Evolutionary conservation across 2,888 invertebrate species (phyloP), one percentile per base, ranked within the genome.

Genomic region (Callimorpha dominula): DNA sequence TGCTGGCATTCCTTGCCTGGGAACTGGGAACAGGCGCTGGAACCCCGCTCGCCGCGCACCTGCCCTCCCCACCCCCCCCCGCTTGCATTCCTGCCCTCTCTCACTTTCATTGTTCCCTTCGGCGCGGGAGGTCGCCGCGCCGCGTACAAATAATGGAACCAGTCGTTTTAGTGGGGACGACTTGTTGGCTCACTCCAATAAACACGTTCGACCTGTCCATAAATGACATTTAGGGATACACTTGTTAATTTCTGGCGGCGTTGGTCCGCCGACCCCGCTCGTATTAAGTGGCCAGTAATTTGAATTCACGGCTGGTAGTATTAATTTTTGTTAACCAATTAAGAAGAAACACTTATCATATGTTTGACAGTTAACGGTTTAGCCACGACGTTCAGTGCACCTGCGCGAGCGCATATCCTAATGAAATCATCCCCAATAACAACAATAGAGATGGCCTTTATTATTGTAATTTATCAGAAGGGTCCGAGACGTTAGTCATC

Each of bases 51-150:
- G 82, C 84, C 83, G 81, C 84, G 81, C 88, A 85, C 89, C 88
- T 85, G 85, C 88, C 87, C 81, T 86, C 80, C 83, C 78, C 83
- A 81, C 84, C 87, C 82, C 88, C 92, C 88, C 92, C 91, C 90
- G 89, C 88, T 80, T 89, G 89, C 94, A 94, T 94, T 95, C 95
- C 94, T 91, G 92, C 92, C 93, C 93, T 94, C 94, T 93, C 95
- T 94, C 95, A 95, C 95, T 95, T 94, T 95, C 95, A 95, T 95
- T 95, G 95, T 95, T 94, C 94, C 92, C 90, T 87, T 91, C 94
- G 90, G 94, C 87, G 93, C 94, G 95, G 95, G 94, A 94, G 95
- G 95, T 95, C 95, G 95, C 92, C 90, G 89, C 73, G 88, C 89
- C 89, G 84, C 87, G 87, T 88, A 92, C 92, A 90, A 91, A 92